phyloP scores from a whole-genome alignment of 2,797 vertebrate species.

The Pterois miles region DNA sequence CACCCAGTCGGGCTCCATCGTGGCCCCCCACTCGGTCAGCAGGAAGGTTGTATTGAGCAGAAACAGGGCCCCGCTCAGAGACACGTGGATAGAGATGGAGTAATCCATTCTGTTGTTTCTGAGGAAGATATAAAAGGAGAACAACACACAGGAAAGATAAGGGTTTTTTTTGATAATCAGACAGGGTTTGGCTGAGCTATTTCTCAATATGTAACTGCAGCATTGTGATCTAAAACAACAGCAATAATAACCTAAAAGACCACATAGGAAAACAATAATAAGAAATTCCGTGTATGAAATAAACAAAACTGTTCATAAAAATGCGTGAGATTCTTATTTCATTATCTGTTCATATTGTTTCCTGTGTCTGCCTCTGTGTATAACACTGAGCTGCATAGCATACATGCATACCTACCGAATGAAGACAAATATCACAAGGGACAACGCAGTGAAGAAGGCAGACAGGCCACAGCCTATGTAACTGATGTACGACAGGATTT shows the following conservation, averaged over 20 bases:
- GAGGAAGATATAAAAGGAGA: neutral
- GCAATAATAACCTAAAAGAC: no score
- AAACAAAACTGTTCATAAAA: no score
- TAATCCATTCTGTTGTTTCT: constrained; percentile 70
- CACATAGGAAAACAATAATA: no score
- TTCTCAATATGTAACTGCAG: neutral
- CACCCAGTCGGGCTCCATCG: accelerated
- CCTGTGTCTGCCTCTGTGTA: neutral
- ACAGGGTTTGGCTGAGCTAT: neutral
- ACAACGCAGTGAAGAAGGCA: constrained; percentile 66
- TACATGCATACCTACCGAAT: constrained; percentile 52
- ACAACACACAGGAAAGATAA: neutral
- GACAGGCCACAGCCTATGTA: constrained; percentile 80
- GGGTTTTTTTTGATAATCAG: neutral
- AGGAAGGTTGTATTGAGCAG: constrained; percentile 84
- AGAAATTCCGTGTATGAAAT: no score
- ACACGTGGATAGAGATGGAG: constrained; percentile 77
- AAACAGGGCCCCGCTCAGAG: constrained; percentile 79
- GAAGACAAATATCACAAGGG: constrained; percentile 62
- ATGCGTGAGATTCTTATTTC: no score
- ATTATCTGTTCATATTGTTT: neutral
- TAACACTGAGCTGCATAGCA: neutral
- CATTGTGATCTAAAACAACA: neutral
- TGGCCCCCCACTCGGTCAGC: constrained; percentile 67
- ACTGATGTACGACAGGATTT: constrained; percentile 74